phyloP scores from a whole-genome alignment of 1,140 invertebrate genomes.

The Condylostylus longicornis region DNA sequence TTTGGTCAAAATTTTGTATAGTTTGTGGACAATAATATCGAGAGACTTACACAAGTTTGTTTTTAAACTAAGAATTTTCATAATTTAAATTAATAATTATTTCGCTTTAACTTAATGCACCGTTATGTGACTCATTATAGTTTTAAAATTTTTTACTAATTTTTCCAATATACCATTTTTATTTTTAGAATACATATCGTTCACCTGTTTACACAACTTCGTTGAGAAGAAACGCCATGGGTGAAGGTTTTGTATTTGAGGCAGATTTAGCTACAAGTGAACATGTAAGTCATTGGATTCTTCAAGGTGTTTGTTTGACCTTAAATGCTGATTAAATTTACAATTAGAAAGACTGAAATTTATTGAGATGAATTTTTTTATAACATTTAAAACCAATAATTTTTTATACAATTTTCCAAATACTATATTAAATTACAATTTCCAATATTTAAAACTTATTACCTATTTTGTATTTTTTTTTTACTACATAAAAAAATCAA shows the following conservation, averaged over 20 bases:
- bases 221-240: slow-evolving; percentile 68
- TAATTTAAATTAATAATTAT: too few relatives aligned
- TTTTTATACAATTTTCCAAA: too few relatives aligned
- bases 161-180: neutral
- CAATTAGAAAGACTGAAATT: slow-evolving; percentile 47
- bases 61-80: too few relatives aligned
- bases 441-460: too few relatives aligned
- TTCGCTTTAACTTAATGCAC: neutral
- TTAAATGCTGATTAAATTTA: too few relatives aligned
- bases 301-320: slow-evolving; percentile 74
- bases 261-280: slow-evolving; percentile 64
- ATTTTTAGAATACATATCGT: slow-evolving; percentile 58
- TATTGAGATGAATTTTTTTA: neutral
- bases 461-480: too few relatives aligned
- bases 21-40: too few relatives aligned
- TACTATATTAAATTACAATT: too few relatives aligned
- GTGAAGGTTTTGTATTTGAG: slow-evolving; percentile 78
- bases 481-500: too few relatives aligned
- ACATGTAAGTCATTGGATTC: slow-evolving; percentile 71
- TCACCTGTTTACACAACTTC: slow-evolving; percentile 82
- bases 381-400: too few relatives aligned
- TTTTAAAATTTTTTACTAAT: neutral
- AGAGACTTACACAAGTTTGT: too few relatives aligned
- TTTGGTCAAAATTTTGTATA: too few relatives aligned
- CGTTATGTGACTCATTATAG: neutral